Evolutionary conservation across 1,140 invertebrate genomes (phyloP).

Genomic region (Drosophila nebulosa): DNA sequence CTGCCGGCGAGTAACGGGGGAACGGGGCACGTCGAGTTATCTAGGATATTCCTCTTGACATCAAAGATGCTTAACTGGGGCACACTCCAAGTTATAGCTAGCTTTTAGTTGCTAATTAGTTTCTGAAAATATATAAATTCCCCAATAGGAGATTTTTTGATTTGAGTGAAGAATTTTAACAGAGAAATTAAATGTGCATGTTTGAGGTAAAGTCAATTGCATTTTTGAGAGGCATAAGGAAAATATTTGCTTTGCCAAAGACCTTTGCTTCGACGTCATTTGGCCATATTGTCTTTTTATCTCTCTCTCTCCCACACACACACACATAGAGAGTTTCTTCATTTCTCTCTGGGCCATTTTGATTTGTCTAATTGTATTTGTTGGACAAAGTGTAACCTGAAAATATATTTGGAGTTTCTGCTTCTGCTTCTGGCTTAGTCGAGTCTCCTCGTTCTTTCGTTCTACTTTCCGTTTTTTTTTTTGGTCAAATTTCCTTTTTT

Average conservation of each 20-base stretch:
- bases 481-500: background rate
- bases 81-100: too few species aligned
- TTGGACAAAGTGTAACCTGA: background rate
- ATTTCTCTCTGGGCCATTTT: background rate
- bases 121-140: too few species aligned
- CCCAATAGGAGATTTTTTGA: too few species aligned
- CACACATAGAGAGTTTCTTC: background rate
- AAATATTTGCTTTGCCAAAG: background rate
- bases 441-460: background rate
- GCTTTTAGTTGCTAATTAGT: too few species aligned
- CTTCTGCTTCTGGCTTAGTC: background rate
- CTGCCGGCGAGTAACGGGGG: too few species aligned
- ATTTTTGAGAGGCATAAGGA: too few species aligned
- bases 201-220: too few species aligned
- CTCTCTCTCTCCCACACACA: background rate
- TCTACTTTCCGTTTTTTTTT: slow-evolving; percentile 4
- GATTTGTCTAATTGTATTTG: slow-evolving; percentile 8
- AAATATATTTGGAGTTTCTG: background rate
- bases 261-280: background rate
- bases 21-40: too few species aligned
- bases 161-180: too few species aligned
- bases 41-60: too few species aligned
- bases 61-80: too few species aligned
- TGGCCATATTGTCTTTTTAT: background rate
- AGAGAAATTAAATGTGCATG: too few species aligned